These are phyloP conservation scores for Platysternon megacephalum DNA, from an alignment of 2,113 vertebrate species.

Conservation along the genomic window DNA sequence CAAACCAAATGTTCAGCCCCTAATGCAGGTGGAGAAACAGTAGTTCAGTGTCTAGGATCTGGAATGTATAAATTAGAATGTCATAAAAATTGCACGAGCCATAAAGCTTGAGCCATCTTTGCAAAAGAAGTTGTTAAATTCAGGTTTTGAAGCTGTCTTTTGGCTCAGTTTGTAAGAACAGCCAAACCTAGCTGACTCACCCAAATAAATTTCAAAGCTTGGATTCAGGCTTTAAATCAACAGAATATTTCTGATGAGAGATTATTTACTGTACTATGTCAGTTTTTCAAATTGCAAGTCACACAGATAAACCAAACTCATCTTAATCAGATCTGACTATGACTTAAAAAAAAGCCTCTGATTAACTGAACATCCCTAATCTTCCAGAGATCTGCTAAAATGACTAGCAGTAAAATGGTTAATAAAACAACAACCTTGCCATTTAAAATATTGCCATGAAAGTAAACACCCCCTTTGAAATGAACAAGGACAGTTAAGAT, in stretches of 20 bases:
- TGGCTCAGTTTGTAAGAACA: background rate
- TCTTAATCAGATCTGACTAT: background rate
- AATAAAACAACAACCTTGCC: background rate
- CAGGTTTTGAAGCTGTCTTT: background rate
- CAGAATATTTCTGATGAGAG: background rate
- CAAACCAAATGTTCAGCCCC: background rate
- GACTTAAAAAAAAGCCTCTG: fast-evolving
- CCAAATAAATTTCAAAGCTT: background rate
- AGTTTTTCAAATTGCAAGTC: background rate
- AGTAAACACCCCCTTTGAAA: background rate
- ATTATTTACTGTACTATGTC: background rate
- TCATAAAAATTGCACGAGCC: background rate
- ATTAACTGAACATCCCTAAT: background rate
- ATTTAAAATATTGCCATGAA: background rate
- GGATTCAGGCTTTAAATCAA: background rate
- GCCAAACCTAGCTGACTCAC: background rate
- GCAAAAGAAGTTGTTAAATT: background rate
- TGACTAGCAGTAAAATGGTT: background rate
- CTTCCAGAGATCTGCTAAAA: fast-evolving
- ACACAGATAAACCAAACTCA: background rate
- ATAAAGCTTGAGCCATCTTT: background rate
- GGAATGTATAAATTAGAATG: fast-evolving
- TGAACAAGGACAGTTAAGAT: background rate
- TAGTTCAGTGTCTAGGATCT: background rate
- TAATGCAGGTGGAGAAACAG: background rate